phyloP scores from a whole-genome alignment of 2,797 vertebrate species.

The Hypotaenidia philippensis region DNA sequence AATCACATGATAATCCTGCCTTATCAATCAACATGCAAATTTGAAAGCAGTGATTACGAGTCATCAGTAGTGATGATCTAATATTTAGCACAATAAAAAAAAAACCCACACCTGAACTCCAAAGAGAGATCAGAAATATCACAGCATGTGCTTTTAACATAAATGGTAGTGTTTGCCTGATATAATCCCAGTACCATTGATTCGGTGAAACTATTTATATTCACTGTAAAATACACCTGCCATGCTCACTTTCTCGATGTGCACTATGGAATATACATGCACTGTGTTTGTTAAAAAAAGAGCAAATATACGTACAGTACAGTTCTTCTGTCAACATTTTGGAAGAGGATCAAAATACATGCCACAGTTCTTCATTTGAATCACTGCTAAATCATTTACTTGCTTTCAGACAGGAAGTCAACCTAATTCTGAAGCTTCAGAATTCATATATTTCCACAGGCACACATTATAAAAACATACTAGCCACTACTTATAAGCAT shows the following conservation, averaged over 20 bases:
- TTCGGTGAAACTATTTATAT: background rate
- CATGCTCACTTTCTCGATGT: background rate
- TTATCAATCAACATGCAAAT: background rate
- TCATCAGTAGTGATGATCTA: background rate
- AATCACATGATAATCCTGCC: background rate
- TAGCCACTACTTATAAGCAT: background rate
- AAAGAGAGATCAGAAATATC: background rate
- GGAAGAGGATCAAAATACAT: background rate
- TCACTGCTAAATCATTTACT: background rate
- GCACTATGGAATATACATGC: background rate
- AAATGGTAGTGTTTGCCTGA: background rate
- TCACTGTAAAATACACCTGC: background rate
- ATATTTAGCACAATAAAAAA: background rate
- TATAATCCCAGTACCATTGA: background rate
- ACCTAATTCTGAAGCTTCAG: background rate
- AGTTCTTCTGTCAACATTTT: background rate
- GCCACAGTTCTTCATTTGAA: background rate
- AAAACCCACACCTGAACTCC: background rate
- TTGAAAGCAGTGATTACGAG: constrained; percentile 8
- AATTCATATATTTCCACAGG: background rate
- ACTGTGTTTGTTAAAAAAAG: background rate
- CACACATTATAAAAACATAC: background rate
- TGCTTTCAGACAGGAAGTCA: background rate
- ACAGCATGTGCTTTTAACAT: background rate
- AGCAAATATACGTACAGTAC: background rate